A percentile compares a stretch with the other conserved stretches of the same genome.
These are phyloP conservation scores for Hypolimnas misippus DNA, from an alignment of 2,888 invertebrate genomes.

Conservation along the genomic window DNA sequence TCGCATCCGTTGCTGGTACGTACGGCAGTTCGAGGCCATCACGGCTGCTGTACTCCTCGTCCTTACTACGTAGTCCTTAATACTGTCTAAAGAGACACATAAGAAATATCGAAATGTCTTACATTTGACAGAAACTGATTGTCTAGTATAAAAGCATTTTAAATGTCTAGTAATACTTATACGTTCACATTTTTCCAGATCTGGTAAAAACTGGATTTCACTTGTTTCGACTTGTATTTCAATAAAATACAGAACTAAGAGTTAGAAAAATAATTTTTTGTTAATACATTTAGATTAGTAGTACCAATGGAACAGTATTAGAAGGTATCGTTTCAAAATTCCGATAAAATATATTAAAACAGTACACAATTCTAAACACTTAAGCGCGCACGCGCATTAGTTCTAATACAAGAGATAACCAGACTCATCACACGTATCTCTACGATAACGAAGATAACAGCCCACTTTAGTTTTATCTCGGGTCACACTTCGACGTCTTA, in stretches of 20 bases:
- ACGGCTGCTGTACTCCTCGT: too few relatives aligned
- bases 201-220: background rate
- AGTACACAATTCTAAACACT: slow-evolving; percentile 10
- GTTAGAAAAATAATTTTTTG: too few relatives aligned
- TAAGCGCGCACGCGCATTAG: slow-evolving; percentile 30
- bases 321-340: slow-evolving; percentile 11
- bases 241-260: too few relatives aligned
- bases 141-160: too few relatives aligned
- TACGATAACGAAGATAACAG: slow-evolving; percentile 36
- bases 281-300: too few relatives aligned
- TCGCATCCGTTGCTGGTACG: too few relatives aligned
- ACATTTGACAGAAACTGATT: too few relatives aligned
- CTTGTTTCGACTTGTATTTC: background rate
- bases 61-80: too few relatives aligned
- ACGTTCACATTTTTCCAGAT: background rate
- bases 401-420: slow-evolving; percentile 32
- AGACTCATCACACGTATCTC: slow-evolving; percentile 31
- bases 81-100: background rate
- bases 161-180: too few relatives aligned
- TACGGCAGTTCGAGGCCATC: too few relatives aligned
- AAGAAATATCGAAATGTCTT: background rate
- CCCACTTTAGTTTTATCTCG: slow-evolving; percentile 55
- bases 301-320: too few relatives aligned
- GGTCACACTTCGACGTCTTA: slow-evolving; percentile 50
- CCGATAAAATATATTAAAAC: background rate